Evolutionary conservation across 2,113 vertebrate genomes (phyloP).

Genomic region (Odontophorus gujanensis): DNA sequence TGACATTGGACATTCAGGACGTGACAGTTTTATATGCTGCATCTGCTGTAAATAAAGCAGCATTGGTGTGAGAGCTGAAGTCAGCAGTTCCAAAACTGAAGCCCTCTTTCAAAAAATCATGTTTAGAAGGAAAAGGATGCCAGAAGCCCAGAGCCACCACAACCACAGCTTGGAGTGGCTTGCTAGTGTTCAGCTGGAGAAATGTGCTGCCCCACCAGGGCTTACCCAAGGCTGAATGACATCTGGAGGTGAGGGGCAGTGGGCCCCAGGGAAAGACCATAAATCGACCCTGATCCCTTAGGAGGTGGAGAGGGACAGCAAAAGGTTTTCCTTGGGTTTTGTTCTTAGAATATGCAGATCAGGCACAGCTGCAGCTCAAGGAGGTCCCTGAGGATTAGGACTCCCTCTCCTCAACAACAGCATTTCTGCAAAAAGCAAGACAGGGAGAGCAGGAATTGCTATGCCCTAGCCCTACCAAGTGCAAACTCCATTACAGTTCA

Average conservation of each 20-base stretch:
- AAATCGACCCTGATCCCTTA: neutral
- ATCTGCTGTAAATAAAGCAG: neutral
- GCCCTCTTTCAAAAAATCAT: neutral
- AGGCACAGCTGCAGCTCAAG: neutral
- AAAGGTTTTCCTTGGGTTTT: neutral
- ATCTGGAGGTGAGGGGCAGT: neutral
- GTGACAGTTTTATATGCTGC: neutral
- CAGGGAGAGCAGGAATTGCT: neutral
- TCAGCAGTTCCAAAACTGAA: slow-evolving; percentile 13
- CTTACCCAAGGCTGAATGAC: neutral
- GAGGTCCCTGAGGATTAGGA: neutral
- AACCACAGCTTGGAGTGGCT: neutral
- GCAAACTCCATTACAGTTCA: neutral
- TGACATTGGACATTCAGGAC: neutral
- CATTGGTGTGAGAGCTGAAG: neutral
- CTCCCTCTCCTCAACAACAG: neutral
- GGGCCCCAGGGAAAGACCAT: neutral
- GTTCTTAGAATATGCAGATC: neutral
- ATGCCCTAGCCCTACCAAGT: neutral
- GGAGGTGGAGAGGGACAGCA: neutral
- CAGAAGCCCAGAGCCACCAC: neutral
- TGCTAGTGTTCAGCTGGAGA: neutral
- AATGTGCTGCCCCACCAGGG: neutral
- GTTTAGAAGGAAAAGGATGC: neutral
- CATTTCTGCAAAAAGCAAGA: neutral